A percentile compares a stretch with the other conserved stretches of the same genome.
Evolutionary conservation across 2,797 vertebrate species (phyloP).

Genomic region (Cyclopterus lumpus): DNA sequence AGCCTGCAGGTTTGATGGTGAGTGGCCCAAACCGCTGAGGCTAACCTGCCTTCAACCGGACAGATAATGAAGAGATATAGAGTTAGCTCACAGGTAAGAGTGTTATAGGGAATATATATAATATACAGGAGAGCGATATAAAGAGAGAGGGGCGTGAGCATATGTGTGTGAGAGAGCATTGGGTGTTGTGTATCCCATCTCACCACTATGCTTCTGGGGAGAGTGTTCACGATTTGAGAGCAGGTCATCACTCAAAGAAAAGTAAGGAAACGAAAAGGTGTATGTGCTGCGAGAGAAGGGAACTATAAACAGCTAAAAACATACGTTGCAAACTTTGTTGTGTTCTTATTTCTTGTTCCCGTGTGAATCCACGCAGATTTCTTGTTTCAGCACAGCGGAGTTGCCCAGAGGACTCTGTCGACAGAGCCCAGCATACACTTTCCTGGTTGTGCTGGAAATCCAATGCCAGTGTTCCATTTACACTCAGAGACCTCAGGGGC

Average conservation of each 20-base stretch:
- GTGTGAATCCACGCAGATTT: conserved; percentile 83
- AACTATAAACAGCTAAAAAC: conserved; percentile 40
- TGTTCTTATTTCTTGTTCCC: conserved; percentile 87
- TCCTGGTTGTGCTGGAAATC: conserved; percentile 91
- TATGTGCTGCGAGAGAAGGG: background rate
- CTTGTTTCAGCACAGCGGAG: conserved; percentile 89
- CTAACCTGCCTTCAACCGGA: conserved; percentile 34
- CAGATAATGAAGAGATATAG: conserved; percentile 51
- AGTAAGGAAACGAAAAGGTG: background rate
- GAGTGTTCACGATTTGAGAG: conserved; percentile 8
- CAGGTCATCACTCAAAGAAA: conserved; percentile 21
- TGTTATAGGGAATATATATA: background rate
- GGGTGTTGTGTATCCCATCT: conserved; percentile 1
- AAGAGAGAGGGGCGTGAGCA: background rate
- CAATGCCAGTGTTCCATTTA: conserved; percentile 87
- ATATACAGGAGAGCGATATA: background rate
- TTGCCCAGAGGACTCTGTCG: conserved; percentile 85
- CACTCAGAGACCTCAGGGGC: conserved; percentile 81
- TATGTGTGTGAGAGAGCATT: background rate
- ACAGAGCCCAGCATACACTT: conserved; percentile 91
- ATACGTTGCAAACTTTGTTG: conserved; percentile 91
- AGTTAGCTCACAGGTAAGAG: conserved; percentile 31
- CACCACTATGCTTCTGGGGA: background rate
- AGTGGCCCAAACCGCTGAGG: conserved; percentile 33
- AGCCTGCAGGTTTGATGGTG: conserved; percentile 36